Evolutionary conservation across 2,888 invertebrate species (phyloP), one percentile per base, ranked within the genome.

Genomic region (Choreutis nemorana): DNA sequence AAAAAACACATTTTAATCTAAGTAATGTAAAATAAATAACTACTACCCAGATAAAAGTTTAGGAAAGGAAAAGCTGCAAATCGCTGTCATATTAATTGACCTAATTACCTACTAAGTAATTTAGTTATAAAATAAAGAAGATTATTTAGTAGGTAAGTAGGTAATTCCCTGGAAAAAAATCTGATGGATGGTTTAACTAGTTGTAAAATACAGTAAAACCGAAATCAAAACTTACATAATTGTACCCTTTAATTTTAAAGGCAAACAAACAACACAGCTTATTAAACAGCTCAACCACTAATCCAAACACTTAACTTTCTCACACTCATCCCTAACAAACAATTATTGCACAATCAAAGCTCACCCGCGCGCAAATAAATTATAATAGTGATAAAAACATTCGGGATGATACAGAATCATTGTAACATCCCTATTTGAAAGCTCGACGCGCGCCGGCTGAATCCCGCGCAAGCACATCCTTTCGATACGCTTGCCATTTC

Each of bases 381-480:
- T 61, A 75, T 75, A 75, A n/a, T n/a, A n/a, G n/a, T n/a, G n/a
- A n/a, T n/a, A n/a, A n/a, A 70, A 68, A 63, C 59, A 58, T 52
- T 35, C 53, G 50, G 50, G 63, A 66, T 66, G 53, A 55, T 39
- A 44, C 48, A 49, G 48, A 51, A 55, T 50, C 14, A 47, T 48
- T 48, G 50, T 61, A 64, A 63, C 63, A 59, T 59, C 53, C 50
- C 60, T 55, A 59, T 62, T n/a, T n/a, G n/a, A n/a, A n/a, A n/a
- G n/a, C n/a, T n/a, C n/a, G 39, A 39, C 50, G 56, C 64, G 66
- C 61, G 64, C 61, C 53, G 56, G 62, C 66, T n/a, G 63, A 64
- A 55, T 15, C 40, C 39, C 26, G 8, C 33, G 30, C 43, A 41
- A 46, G 49, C 52, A 48, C 23, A 27, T 7, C 12, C 32, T 28